phyloP scores from a whole-genome alignment of 2,113 vertebrate species.

The Anser cygnoides region DNA sequence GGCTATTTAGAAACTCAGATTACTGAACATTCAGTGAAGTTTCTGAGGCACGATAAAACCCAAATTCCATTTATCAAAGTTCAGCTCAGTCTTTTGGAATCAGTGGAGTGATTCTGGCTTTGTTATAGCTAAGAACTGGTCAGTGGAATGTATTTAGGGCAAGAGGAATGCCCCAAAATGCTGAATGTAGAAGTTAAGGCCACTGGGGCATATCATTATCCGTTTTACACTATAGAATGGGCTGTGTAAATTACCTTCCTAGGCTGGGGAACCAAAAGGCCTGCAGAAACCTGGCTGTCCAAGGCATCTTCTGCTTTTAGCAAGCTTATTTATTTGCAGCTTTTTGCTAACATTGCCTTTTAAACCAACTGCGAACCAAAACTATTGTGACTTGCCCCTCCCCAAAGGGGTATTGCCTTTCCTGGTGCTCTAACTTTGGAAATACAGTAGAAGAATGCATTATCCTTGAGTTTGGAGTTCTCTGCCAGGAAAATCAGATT shows the following conservation, averaged over 20 bases:
- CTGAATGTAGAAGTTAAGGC: neutral
- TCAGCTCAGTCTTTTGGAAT: neutral
- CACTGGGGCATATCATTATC: neutral
- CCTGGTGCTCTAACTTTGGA: neutral
- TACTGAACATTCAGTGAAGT: neutral
- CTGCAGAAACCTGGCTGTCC: neutral
- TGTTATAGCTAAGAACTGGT: neutral
- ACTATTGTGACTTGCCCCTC: neutral
- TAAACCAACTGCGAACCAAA: neutral
- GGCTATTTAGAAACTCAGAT: neutral
- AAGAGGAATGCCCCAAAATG: constrained; percentile 3
- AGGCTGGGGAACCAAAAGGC: neutral
- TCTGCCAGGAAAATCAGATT: constrained; percentile 53
- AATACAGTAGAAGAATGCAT: constrained; percentile 22
- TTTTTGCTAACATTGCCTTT: constrained; percentile 34
- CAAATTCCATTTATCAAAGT: neutral
- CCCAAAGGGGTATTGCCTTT: constrained; percentile 43
- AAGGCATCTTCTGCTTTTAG: constrained; percentile 23
- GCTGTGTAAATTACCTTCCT: neutral
- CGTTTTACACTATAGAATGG: neutral
- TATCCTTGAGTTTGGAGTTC: constrained; percentile 29
- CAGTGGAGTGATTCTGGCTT: neutral
- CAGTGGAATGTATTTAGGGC: constrained; percentile 10
- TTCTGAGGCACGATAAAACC: neutral
- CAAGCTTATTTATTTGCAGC: constrained; percentile 25